Conservation (phyloP, 2,888 invertebrate genomes). For the Trachelus iudaicus region DNA sequence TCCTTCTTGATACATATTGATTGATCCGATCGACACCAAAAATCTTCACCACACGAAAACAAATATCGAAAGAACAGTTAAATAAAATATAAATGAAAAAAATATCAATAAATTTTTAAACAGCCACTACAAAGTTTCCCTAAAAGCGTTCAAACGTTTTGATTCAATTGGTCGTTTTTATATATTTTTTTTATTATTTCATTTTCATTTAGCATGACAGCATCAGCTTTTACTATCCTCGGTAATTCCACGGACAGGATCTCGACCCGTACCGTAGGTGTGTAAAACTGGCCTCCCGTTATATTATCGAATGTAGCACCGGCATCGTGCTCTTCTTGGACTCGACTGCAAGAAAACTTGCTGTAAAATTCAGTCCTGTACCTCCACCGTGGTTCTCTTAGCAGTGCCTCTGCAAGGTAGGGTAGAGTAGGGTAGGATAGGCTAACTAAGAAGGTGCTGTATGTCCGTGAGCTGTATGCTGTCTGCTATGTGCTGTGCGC, state of each 20-base stretch:
- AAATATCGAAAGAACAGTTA: background rate
- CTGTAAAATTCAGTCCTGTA: constrained; percentile 26
- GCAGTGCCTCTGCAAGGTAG: constrained; percentile 12
- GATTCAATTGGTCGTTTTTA: background rate
- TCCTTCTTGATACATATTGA: background rate
- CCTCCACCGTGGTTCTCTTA: constrained; percentile 9
- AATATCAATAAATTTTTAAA: background rate
- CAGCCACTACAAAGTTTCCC: background rate
- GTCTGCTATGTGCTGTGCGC: background rate
- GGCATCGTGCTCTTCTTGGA: constrained; percentile 44
- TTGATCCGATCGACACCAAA: background rate
- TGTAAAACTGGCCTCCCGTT: constrained; percentile 19
- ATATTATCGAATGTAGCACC: constrained; percentile 34
- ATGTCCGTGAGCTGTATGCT: background rate
- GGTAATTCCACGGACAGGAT: background rate
- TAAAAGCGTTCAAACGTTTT: background rate
- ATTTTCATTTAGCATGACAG: background rate
- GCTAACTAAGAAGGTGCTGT: constrained; percentile 3
- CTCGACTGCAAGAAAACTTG: constrained; percentile 42
- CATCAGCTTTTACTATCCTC: background rate
- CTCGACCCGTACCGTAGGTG: background rate
- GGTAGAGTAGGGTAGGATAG: constrained; percentile 30
- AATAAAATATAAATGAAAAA: background rate
- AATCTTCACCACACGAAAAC: background rate
- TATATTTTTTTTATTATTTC: background rate